Evolutionary conservation across 1,140 invertebrate species (phyloP).

Genomic region (Thereuonema tuberculata): DNA sequence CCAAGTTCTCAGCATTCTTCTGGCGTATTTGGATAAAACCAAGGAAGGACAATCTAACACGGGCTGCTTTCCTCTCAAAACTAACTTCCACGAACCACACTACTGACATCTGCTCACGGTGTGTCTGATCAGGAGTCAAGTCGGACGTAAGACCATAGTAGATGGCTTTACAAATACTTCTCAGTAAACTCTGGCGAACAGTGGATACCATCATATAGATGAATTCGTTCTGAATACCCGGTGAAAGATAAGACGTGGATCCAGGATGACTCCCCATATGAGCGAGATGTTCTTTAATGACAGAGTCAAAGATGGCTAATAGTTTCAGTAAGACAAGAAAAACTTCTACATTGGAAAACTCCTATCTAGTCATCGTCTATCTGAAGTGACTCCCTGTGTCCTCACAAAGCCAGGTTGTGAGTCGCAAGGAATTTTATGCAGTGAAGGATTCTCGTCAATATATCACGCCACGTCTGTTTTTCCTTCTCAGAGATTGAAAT

Average conservation of each 20-base stretch:
- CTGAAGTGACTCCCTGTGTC: background rate
- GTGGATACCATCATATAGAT: constrained; percentile 3
- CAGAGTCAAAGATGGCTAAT: constrained; percentile 1
- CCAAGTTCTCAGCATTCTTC: background rate
- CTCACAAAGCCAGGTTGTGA: constrained; percentile 8
- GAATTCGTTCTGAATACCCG: constrained; percentile 7
- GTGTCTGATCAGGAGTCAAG: background rate
- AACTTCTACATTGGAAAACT: background rate
- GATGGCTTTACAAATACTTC: background rate
- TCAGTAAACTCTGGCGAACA: background rate
- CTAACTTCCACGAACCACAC: background rate
- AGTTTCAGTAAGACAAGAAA: constrained; percentile 1
- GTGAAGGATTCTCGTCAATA: constrained; percentile 1
- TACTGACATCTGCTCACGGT: background rate
- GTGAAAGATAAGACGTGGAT: constrained; percentile 9
- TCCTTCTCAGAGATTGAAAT: background rate
- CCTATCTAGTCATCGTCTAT: background rate
- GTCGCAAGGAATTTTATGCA: constrained; percentile 8
- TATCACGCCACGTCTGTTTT: constrained; percentile 5
- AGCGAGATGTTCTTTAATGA: background rate
- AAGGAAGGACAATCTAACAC: background rate
- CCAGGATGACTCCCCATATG: constrained; percentile 6
- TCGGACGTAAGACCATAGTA: constrained; percentile 9
- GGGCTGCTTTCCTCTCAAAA: constrained; percentile 13
- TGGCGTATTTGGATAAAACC: background rate